Conservation (phyloP, 2,797 vertebrate species). For the Botia kubotai region DNA sequence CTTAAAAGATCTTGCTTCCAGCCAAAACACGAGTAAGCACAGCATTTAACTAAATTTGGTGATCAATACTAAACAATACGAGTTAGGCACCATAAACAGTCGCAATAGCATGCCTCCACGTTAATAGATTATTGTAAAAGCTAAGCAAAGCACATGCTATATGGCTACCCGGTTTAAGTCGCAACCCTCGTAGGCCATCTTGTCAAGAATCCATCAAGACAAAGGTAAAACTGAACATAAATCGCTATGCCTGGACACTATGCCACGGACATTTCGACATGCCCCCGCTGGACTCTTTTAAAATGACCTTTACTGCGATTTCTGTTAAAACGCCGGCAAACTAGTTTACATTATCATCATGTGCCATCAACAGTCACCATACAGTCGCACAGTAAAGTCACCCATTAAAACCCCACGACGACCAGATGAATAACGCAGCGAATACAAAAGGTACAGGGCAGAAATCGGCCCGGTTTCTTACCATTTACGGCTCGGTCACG, state of each 20-base stretch:
- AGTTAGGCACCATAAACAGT: background rate
- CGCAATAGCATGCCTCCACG: background rate
- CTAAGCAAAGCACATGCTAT: conserved; percentile 19
- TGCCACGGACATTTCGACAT: conserved; percentile 12
- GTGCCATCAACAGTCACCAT: conserved; percentile 50
- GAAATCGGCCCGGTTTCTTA: conserved; percentile 74
- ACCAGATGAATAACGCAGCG: conserved; percentile 55
- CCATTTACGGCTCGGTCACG: conserved; percentile 80
- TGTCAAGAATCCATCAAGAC: conserved; percentile 48
- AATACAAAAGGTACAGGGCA: conserved; percentile 63
- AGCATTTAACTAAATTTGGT: background rate
- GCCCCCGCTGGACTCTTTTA: background rate
- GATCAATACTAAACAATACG: background rate
- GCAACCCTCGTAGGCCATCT: conserved; percentile 55
- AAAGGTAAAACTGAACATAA: conserved; percentile 36
- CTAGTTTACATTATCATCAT: conserved; percentile 29
- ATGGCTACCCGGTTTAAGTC: conserved; percentile 34
- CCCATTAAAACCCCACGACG: conserved; percentile 37
- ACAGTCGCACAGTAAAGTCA: conserved; percentile 48
- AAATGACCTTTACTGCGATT: conserved; percentile 8
- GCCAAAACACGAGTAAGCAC: too few species aligned
- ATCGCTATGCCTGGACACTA: background rate
- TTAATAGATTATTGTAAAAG: background rate
- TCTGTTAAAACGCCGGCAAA: conserved; percentile 24
- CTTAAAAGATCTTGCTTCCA: background rate